These are phyloP conservation scores for Neria commutata DNA, from an alignment of 2,888 invertebrate genomes.

Conservation along the genomic window DNA sequence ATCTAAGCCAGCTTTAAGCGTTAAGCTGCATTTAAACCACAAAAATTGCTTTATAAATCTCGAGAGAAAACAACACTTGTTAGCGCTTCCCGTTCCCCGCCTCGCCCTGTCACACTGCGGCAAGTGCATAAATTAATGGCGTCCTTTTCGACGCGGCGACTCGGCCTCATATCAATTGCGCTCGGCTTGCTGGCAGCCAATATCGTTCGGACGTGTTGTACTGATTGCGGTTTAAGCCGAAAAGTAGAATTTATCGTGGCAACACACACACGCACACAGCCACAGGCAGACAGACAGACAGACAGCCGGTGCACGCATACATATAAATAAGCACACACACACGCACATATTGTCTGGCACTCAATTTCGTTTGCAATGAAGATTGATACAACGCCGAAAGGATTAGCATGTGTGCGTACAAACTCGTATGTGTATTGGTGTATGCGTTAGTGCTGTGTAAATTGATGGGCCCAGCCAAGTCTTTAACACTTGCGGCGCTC, in stretches of 20 bases:
- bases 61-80: no score
- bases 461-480: background rate
- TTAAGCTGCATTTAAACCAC: no score
- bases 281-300: no score
- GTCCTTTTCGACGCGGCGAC: no score
- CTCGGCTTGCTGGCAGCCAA: background rate
- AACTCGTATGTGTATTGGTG: conserved; percentile 7
- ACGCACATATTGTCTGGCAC: conserved; percentile 7
- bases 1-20: no score
- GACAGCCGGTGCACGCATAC: no score
- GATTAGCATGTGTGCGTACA: no score
- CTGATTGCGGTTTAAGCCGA: background rate
- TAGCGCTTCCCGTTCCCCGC: no score
- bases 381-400: conserved; percentile 13
- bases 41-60: no score
- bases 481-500: background rate
- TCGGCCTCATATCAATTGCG: background rate
- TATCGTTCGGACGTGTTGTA: background rate
- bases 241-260: background rate
- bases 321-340: background rate
- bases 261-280: background rate
- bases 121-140: no score
- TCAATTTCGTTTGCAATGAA: conserved; percentile 17
- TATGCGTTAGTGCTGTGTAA: no score
- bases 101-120: no score